Evolutionary conservation across 2,888 invertebrate species (phyloP).

Genomic region (Brenthis daphne): DNA sequence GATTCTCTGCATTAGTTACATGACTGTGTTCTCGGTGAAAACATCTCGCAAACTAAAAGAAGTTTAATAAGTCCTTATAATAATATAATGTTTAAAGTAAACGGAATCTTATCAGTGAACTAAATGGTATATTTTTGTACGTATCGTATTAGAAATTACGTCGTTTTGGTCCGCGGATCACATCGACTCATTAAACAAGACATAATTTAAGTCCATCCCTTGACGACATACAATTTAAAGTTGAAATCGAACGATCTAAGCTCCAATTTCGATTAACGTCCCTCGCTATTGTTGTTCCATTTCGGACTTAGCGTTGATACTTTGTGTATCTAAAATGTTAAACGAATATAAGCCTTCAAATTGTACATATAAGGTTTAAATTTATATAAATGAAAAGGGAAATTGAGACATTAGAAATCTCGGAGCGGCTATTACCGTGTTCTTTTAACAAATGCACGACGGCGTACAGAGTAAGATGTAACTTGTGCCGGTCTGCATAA

Average conservation of each 20-base stretch:
- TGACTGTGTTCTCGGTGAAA: conserved; percentile 79
- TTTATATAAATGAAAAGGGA: conserved; percentile 48
- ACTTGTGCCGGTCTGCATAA: conserved; percentile 74
- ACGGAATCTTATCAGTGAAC: background rate
- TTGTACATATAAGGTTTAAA: conserved; percentile 47
- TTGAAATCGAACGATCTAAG: conserved; percentile 48
- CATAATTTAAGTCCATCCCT: conserved; percentile 73
- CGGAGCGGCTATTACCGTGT: conserved; percentile 78
- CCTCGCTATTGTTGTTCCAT: conserved; percentile 47
- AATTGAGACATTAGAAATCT: conserved; percentile 82
- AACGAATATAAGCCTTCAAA: conserved; percentile 47
- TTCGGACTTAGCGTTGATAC: conserved; percentile 46
- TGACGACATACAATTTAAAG: conserved; percentile 51
- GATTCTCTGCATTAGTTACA: conserved; percentile 81
- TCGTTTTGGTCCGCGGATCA: conserved; percentile 45
- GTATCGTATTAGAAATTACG: conserved; percentile 36
- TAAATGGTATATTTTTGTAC: conserved; percentile 41
- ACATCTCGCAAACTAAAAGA: conserved; percentile 69
- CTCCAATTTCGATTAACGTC: conserved; percentile 45
- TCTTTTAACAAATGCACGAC: conserved; percentile 80
- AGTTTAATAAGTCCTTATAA: conserved; percentile 39
- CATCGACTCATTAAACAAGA: conserved; percentile 80
- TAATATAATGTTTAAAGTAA: conserved; percentile 43
- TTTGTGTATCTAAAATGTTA: conserved; percentile 57
- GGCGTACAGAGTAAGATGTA: conserved; percentile 76